Percentiles rank a stretch among this genome's conserved stretches.
These are phyloP conservation scores for Dasypogon diadema DNA, from an alignment of 2,888 invertebrate genomes.

Conservation along the genomic window DNA sequence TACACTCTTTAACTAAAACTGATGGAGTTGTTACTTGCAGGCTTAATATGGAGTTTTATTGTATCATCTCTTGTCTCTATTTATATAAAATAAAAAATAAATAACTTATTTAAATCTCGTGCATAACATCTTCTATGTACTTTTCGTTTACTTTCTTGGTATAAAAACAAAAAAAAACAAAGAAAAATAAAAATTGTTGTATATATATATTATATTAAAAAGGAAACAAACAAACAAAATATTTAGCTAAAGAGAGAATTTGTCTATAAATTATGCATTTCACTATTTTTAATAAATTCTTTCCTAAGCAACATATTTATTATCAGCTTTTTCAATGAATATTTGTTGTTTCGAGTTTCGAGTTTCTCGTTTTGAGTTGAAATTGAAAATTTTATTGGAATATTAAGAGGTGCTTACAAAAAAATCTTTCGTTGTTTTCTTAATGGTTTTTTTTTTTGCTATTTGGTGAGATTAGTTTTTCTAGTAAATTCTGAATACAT, in stretches of 20 bases:
- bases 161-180: conserved; percentile 15
- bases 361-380: conserved; percentile 22
- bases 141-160: conserved; percentile 9
- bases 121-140: conserved; percentile 20
- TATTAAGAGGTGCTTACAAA: background rate
- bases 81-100: conserved; percentile 29
- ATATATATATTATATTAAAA: conserved; percentile 28
- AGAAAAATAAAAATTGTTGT: conserved; percentile 19
- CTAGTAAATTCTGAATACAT: background rate
- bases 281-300: conserved; percentile 7
- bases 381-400: conserved; percentile 15
- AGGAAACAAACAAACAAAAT: conserved; percentile 17
- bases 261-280: conserved; percentile 34
- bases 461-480: conserved; percentile 30
- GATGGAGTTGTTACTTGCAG: conserved; percentile 8
- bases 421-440: conserved; percentile 1
- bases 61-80: conserved; percentile 5
- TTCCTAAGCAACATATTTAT: background rate
- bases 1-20: conserved; percentile 38
- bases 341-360: background rate
- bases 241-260: conserved; percentile 48
- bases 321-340: background rate
- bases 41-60: background rate
- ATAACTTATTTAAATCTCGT: conserved; percentile 34
- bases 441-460: conserved; percentile 5